Conservation (phyloP, 2,113 vertebrate genomes). For the Erinaceus europaeus region DNA sequence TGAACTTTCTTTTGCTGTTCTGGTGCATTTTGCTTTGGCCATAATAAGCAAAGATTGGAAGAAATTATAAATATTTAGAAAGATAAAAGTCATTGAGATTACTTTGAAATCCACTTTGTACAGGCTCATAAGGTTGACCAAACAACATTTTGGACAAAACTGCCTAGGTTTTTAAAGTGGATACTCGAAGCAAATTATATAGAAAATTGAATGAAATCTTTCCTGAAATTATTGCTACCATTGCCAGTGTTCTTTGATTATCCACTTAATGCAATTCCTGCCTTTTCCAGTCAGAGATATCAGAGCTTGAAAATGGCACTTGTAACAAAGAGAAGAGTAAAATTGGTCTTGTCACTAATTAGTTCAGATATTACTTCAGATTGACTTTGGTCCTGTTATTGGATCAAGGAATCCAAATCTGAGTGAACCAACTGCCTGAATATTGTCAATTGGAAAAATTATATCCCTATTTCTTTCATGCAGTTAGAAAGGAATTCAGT, state of each 20-base stretch:
- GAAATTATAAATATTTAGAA: slow-evolving; percentile 65
- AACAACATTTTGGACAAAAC: slow-evolving; percentile 35
- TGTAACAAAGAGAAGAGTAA: slow-evolving; percentile 5
- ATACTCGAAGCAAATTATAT: slow-evolving; percentile 38
- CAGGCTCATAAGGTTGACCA: background rate
- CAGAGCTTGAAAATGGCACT: slow-evolving; percentile 40
- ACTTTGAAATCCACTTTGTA: slow-evolving; percentile 49
- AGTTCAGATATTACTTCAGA: slow-evolving; percentile 50
- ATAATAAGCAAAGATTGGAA: slow-evolving; percentile 51
- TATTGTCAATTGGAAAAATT: background rate
- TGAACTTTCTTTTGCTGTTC: background rate
- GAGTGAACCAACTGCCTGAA: slow-evolving; percentile 11
- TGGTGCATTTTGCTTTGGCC: slow-evolving; percentile 24
- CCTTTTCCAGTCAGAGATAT: background rate
- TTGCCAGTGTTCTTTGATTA: slow-evolving; percentile 21
- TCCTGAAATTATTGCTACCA: slow-evolving; percentile 38
- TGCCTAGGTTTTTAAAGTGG: slow-evolving; percentile 54
- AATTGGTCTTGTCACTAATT: slow-evolving; percentile 64
- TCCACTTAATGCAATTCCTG: slow-evolving; percentile 1
- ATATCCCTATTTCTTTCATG: background rate
- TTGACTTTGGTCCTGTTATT: slow-evolving; percentile 39
- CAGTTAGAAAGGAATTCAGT: background rate
- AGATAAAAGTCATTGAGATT: slow-evolving; percentile 61
- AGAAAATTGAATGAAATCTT: slow-evolving; percentile 61
- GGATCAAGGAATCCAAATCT: slow-evolving; percentile 31